A percentile compares a stretch with the other conserved stretches of the same genome.
Evolutionary conservation across 2,797 vertebrate species (phyloP).

Genomic region (Prunella strophiata): DNA sequence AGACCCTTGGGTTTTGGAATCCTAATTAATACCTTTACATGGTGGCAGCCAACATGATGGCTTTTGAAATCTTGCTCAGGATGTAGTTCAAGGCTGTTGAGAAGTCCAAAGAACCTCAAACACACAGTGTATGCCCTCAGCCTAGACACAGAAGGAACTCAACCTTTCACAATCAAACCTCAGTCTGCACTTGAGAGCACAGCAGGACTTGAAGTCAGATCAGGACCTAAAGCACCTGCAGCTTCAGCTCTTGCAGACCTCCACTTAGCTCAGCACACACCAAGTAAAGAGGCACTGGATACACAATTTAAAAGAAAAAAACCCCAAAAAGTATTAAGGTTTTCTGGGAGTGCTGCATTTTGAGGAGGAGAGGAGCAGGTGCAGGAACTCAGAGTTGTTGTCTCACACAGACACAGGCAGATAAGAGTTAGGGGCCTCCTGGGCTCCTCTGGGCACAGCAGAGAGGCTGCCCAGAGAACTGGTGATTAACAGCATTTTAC

Average conservation of each 20-base stretch:
- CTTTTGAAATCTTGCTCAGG: background rate
- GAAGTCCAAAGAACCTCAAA: background rate
- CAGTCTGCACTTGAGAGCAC: background rate
- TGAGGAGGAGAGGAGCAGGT: background rate
- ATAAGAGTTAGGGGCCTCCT: background rate
- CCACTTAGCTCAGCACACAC: background rate
- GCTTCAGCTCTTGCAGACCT: background rate
- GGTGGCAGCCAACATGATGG: background rate
- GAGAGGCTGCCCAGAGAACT: background rate
- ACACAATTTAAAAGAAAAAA: fast-evolving
- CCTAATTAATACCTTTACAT: background rate
- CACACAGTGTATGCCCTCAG: background rate
- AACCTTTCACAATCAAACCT: background rate
- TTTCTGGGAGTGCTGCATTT: background rate
- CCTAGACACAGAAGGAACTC: background rate
- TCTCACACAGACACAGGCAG: background rate
- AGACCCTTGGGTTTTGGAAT: background rate
- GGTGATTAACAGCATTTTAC: background rate
- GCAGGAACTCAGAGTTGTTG: background rate
- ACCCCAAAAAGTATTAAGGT: background rate
- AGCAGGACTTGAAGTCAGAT: background rate
- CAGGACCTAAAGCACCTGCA: background rate
- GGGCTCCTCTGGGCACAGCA: background rate
- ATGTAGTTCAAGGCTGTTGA: background rate
- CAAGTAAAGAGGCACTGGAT: background rate